A percentile compares a stretch with the other conserved stretches of the same genome.
Conservation (phyloP, 1,140 invertebrate species). For the Arion vulgaris region DNA sequence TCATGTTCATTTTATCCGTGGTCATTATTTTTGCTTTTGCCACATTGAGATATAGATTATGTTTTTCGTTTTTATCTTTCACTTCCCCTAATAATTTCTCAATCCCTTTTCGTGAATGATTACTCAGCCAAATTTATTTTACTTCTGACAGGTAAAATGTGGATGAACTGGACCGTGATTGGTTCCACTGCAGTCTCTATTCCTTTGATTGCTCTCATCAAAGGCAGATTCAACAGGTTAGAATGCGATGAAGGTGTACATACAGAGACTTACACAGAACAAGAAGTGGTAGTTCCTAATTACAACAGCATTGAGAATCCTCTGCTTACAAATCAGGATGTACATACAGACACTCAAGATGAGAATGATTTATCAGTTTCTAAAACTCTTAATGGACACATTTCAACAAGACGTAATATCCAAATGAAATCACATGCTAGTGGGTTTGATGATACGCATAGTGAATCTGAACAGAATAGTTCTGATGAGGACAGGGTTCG, state of each 20-base stretch:
- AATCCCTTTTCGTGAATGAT: neutral
- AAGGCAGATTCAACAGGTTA: slow-evolving; percentile 23
- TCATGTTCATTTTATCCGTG: neutral
- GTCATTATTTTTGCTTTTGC: too few relatives aligned
- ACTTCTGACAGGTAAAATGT: slow-evolving; percentile 27
- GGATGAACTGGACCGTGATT: slow-evolving; percentile 44
- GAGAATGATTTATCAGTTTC: neutral
- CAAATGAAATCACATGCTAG: neutral
- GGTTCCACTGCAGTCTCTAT: slow-evolving; percentile 27
- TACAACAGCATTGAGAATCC: neutral
- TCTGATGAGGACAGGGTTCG: neutral
- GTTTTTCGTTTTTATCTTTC: too few relatives aligned
- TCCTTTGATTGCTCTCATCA: slow-evolving; percentile 16
- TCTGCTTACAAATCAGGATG: neutral
- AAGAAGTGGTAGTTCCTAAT: neutral
- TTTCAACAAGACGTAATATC: neutral
- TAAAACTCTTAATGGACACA: neutral
- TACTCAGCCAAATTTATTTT: neutral
- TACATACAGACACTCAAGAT: neutral
- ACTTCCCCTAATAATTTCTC: too few relatives aligned
- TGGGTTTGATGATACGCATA: neutral
- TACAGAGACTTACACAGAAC: neutral
- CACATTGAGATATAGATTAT: too few relatives aligned
- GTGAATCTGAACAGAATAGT: neutral
- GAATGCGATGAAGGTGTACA: slow-evolving; percentile 25